phyloP scores from a whole-genome alignment of 2,888 invertebrate genomes.

The Tortricodes alternella region DNA sequence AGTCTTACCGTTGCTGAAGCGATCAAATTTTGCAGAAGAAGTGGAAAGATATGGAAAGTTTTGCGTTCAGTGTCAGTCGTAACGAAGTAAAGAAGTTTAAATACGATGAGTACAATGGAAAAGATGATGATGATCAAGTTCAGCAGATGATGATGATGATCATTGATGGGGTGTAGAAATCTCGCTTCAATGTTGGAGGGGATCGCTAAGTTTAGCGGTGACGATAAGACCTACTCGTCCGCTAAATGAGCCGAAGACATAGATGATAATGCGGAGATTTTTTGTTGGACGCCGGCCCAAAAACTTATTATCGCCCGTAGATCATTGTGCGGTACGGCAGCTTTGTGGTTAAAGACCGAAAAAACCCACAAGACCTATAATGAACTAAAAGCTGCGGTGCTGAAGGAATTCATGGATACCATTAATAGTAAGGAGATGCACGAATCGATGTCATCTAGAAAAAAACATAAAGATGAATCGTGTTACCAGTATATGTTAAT shows the following conservation, averaged over 20 bases:
- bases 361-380: background rate
- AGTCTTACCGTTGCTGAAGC: slow-evolving; percentile 25
- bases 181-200: background rate
- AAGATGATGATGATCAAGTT: too few relatives aligned
- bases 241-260: background rate
- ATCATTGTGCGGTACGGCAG: background rate
- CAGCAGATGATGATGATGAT: too few relatives aligned
- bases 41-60: too few relatives aligned
- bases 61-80: too few relatives aligned
- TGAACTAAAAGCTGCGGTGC: too few relatives aligned
- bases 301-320: background rate
- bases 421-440: too few relatives aligned
- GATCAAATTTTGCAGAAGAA: slow-evolving; percentile 24
- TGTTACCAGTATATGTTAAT: background rate
- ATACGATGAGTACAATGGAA: too few relatives aligned
- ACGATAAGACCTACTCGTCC: background rate
- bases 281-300: background rate
- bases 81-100: too few relatives aligned
- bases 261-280: background rate
- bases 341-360: background rate
- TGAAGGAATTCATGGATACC: too few relatives aligned
- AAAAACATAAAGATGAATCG: background rate
- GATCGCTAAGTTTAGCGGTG: background rate
- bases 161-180: too few relatives aligned
- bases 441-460: background rate